Evolutionary conservation across 2,113 vertebrate species (phyloP), one percentile per base, ranked within the genome.

Genomic region (Hystrix brachyura): DNA sequence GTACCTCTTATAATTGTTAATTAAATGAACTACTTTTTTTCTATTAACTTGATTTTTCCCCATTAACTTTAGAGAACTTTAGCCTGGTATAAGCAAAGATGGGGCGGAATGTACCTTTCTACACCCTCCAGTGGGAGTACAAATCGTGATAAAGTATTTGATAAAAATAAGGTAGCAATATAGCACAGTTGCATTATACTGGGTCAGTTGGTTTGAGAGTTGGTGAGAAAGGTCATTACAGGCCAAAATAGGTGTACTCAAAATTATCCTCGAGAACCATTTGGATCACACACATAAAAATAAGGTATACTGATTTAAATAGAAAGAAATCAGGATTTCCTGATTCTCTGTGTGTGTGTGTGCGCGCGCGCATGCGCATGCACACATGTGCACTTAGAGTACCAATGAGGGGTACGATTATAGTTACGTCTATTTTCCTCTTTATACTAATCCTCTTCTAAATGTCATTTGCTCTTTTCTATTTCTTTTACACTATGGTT

Each of bases 21-120:
- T 90, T 91, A 80, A 18, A 38, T 48, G 96, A 82, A 86, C 29
- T 76, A 60, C 23, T 4, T 87, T 71, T 82, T 92, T 91, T 80
- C 19, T 69, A 82, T 87, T 79, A 78, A 78, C 2, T 90, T 90
- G 25, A 71, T 90, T 55, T 87, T 94, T 80, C 62, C 43, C 57
- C 55, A 78, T 48, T 88, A 67, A 83, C 15, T 84, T 91, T 69
- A 82, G 48, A 85, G 15, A 85, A 27, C 13, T 88, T 64, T 90
- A 94, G 67, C 11, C 7, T 21, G 72, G 19, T 83, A 57, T 2
- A 93, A 15, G 53, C 43, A 93, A 74, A 7, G 19, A 93, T 55
- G 12, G 8, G 4, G 18, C 60, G 8, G 72, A 89, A 51, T 92
- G 18, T 80, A 21, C 7, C 15, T 87, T 57, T 72, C 4, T 1